Evolutionary conservation across 1,140 invertebrate species (phyloP), one percentile per base, ranked within the genome.

Genomic region (Stegodyphus dumicola): DNA sequence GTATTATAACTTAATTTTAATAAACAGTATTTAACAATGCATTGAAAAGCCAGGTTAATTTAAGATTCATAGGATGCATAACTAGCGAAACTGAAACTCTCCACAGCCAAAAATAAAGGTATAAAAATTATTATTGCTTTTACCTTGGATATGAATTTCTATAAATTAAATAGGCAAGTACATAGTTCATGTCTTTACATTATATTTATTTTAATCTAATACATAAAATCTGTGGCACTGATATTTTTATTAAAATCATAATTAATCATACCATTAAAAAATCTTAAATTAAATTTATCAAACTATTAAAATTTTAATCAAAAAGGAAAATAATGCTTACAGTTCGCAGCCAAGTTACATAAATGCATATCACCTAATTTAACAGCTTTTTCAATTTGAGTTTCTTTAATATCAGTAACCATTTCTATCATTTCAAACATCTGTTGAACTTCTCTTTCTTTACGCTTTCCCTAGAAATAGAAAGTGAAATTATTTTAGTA

Each of bases 361-460:
- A 95, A 90, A 88, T 93, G 92, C 86, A 91, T 90, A 90, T 93
- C 92, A 53, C 92, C 92, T 77, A 92, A 90, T 88, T 93, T 92
- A 77, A 92, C 91, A 0, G 93, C 91, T 88, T 93, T 92, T 70
- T 94, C 93, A 48, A 94, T 91, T 90, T 95, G 93, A 85, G 91
- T 93, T 87, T 95, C 94, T 89, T 93, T 94, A 1, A 96, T 92
- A 88, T 96, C 95, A 13, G 94, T 95, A 17, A 95, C 92, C 86
- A 93, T 93, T 90, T 96, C 95, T 49, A 96, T 91, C 67, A 94
- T 93, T 88, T 93, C 92, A 90, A 96, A 96, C 76, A 96, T 91
- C 87, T 93, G 93, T 89, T 95, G 93, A 6, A 96, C 93, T 92
- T 97, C 95, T 88, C 93, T 91, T 88, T 97, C 95, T 65, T 92